phyloP scores from a whole-genome alignment of 2,113 vertebrate species.

The Barbus barbus region DNA sequence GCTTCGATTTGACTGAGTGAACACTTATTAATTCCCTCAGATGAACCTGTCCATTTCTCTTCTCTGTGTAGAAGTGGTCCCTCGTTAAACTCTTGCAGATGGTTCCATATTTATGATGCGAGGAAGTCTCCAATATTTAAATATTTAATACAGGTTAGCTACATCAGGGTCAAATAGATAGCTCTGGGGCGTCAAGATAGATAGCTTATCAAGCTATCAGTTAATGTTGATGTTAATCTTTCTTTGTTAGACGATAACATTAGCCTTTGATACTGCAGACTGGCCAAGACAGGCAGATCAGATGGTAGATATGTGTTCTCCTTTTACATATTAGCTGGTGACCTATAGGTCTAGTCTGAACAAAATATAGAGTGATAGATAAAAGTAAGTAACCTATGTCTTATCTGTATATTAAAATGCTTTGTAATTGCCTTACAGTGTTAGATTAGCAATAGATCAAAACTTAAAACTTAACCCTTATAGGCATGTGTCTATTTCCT shows the following conservation, averaged over 20 bases:
- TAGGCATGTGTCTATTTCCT: background rate
- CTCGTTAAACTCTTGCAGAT: background rate
- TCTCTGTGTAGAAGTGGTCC: background rate
- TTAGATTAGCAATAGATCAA: too few species aligned
- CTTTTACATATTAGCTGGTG: too few species aligned
- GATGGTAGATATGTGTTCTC: too few species aligned
- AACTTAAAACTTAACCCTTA: background rate
- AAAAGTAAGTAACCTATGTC: too few species aligned
- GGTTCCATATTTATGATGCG: background rate
- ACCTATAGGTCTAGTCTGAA: background rate
- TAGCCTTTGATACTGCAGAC: background rate
- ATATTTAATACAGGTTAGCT: background rate
- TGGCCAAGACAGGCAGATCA: too few species aligned
- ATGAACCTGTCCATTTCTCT: background rate
- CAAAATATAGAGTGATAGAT: background rate
- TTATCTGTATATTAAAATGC: too few species aligned
- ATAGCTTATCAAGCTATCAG: background rate
- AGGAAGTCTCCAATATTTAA: background rate
- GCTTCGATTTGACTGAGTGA: background rate
- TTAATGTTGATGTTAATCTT: background rate
- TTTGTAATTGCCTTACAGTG: too few species aligned
- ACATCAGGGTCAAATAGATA: background rate
- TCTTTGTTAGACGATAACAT: background rate
- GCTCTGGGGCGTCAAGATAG: background rate
- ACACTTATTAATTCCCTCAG: background rate